phyloP scores from a whole-genome alignment of 2,888 invertebrate species.

The Bombyx huttoni region DNA sequence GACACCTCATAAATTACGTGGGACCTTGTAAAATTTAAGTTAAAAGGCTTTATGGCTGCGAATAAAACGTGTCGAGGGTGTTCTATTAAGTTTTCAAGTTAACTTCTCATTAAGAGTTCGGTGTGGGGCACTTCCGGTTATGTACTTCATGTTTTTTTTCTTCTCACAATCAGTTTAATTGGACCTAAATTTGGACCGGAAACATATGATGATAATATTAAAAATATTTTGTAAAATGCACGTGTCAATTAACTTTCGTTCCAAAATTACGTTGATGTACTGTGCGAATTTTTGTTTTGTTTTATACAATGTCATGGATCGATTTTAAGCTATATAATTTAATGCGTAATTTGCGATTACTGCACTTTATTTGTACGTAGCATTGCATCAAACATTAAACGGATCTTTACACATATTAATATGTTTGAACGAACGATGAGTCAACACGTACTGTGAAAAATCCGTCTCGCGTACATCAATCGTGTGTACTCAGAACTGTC shows the following conservation, averaged over 20 bases:
- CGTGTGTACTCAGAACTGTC: constrained; percentile 17
- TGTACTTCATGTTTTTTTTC: constrained; percentile 14
- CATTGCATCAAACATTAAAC: too few relatives aligned
- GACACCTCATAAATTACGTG: constrained; percentile 45
- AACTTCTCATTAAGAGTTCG: constrained; percentile 36
- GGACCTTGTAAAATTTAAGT: constrained; percentile 34
- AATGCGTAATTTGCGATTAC: too few relatives aligned
- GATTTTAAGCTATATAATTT: too few relatives aligned
- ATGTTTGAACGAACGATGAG: not conserved
- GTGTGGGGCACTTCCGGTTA: constrained; percentile 14
- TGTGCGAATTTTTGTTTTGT: too few relatives aligned
- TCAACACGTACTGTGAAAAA: not conserved
- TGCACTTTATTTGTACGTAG: too few relatives aligned
- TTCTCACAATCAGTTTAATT: constrained; percentile 6
- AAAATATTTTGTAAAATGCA: too few relatives aligned
- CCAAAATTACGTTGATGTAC: too few relatives aligned
- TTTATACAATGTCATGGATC: too few relatives aligned
- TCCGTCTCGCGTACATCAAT: constrained; percentile 15
- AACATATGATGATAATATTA: too few relatives aligned
- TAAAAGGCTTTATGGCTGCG: constrained; percentile 35
- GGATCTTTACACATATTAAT: too few relatives aligned
- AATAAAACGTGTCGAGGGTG: constrained; percentile 44
- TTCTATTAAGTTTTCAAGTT: constrained; percentile 37
- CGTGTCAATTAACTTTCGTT: too few relatives aligned
- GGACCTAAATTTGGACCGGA: too few relatives aligned